Conservation (phyloP, 2,888 invertebrate genomes). For the Norana najaformis region DNA sequence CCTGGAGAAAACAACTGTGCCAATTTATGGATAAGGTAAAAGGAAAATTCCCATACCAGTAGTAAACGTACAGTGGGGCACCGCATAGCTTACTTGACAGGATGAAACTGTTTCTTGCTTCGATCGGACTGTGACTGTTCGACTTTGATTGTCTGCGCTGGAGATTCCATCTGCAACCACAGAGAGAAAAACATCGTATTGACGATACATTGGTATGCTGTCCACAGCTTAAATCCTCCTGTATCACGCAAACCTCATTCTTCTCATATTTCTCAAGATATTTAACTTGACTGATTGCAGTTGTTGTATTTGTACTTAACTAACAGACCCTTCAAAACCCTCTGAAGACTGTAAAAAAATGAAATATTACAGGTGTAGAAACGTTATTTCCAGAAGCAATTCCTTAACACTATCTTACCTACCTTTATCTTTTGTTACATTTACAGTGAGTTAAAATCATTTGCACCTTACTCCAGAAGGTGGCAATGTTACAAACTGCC, state of each 20-base stretch:
- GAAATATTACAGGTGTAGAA: too few relatives aligned
- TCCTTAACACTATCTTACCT: not conserved
- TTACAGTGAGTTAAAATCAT: not conserved
- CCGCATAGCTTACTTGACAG: constrained; percentile 78
- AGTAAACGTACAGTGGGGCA: too few relatives aligned
- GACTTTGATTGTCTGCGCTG: constrained; percentile 88
- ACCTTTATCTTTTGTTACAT: not conserved
- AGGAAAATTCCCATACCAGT: not conserved
- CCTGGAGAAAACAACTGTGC: too few relatives aligned
- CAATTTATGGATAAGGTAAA: too few relatives aligned
- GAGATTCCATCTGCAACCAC: constrained; percentile 75
- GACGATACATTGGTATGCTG: not conserved
- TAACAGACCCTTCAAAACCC: not conserved
- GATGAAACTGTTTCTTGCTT: constrained; percentile 94
- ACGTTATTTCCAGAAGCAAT: too few relatives aligned
- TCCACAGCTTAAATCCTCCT: not conserved
- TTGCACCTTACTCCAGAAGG: not conserved
- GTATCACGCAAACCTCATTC: too few relatives aligned
- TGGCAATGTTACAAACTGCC: not conserved
- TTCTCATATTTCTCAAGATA: too few relatives aligned
- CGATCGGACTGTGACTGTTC: constrained; percentile 97
- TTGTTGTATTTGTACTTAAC: not conserved
- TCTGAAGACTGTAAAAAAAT: not conserved
- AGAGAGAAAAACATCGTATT: not conserved
- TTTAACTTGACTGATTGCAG: not conserved